These are phyloP conservation scores for Drosophila elegans DNA, from an alignment of 1,140 invertebrate genomes.

Conservation along the genomic window DNA sequence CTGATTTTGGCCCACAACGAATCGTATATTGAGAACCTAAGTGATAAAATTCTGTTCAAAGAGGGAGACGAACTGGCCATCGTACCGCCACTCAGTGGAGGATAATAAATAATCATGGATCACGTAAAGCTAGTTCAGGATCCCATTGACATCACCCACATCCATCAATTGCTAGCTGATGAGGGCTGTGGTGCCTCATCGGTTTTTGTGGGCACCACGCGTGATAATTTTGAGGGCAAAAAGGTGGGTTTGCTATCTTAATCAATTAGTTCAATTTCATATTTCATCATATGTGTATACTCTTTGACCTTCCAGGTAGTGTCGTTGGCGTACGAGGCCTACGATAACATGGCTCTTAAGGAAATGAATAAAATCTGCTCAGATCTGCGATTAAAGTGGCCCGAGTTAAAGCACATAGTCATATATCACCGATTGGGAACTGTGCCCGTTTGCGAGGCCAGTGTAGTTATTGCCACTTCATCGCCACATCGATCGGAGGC, in stretches of 20 bases:
- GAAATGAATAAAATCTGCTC: conserved; percentile 92
- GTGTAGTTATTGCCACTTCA: conserved; percentile 95
- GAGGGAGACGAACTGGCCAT: conserved; percentile 92
- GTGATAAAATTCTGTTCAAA: conserved; percentile 86
- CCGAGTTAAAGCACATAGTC: conserved; percentile 90
- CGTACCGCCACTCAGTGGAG: conserved; percentile 95
- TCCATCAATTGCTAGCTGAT: conserved; percentile 89
- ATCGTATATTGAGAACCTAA: conserved; percentile 88
- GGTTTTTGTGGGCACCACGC: conserved; percentile 95
- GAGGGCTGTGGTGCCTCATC: conserved; percentile 94
- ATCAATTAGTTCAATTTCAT: conserved; percentile 5
- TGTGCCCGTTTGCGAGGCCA: conserved; percentile 95
- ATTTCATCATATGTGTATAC: conserved; percentile 1
- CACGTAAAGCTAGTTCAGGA: conserved; percentile 89
- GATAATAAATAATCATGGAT: conserved; percentile 88
- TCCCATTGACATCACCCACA: conserved; percentile 89
- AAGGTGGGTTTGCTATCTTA: conserved; percentile 85
- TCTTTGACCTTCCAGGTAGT: conserved; percentile 87
- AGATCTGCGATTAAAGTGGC: conserved; percentile 90
- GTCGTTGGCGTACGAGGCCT: conserved; percentile 96
- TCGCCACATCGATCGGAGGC: conserved; percentile 94
- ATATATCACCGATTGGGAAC: conserved; percentile 93
- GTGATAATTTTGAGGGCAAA: conserved; percentile 95
- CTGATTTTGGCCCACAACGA: conserved; percentile 93
- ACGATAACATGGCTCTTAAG: conserved; percentile 95